phyloP scores from a whole-genome alignment of 2,113 vertebrate species.

The Macquaria ambigua region DNA sequence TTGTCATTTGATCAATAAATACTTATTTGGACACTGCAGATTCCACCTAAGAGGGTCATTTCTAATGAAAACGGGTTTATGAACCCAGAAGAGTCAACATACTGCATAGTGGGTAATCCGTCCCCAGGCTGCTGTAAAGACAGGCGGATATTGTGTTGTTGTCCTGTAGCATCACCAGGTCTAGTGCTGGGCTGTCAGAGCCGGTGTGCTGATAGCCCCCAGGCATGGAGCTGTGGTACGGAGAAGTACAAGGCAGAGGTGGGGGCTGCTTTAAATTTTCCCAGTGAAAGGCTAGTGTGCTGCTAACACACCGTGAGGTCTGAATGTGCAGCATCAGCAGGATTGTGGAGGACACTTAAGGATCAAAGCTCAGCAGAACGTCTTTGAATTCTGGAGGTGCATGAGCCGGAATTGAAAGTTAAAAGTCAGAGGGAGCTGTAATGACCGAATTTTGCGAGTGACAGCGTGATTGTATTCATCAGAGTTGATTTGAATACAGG shows the following conservation, averaged over 20 bases:
- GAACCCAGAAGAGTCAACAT: constrained; percentile 16
- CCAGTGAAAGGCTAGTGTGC: constrained; percentile 35
- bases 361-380: constrained; percentile 58
- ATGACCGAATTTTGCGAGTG: constrained; percentile 15
- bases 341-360: constrained; percentile 45
- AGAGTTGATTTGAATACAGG: constrained; percentile 29
- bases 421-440: constrained; percentile 37
- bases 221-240: constrained; percentile 18
- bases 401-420: constrained; percentile 33
- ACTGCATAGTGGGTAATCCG: constrained; percentile 18
- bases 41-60: background rate
- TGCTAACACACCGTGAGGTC: constrained; percentile 41
- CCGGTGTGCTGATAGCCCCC: background rate
- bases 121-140: constrained; percentile 35
- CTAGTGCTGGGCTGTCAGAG: constrained; percentile 25
- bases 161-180: constrained; percentile 19
- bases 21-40: background rate
- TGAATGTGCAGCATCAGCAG: constrained; percentile 63
- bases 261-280: constrained; percentile 41
- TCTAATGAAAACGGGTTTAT: constrained; percentile 4
- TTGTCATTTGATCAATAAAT: background rate
- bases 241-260: background rate
- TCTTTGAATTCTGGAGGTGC: constrained; percentile 43
- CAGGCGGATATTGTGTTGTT: constrained; percentile 32
- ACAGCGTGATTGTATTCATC: constrained; percentile 38